Evolutionary conservation across 2,888 invertebrate genomes (phyloP).

Genomic region (Diploptera punctata): DNA sequence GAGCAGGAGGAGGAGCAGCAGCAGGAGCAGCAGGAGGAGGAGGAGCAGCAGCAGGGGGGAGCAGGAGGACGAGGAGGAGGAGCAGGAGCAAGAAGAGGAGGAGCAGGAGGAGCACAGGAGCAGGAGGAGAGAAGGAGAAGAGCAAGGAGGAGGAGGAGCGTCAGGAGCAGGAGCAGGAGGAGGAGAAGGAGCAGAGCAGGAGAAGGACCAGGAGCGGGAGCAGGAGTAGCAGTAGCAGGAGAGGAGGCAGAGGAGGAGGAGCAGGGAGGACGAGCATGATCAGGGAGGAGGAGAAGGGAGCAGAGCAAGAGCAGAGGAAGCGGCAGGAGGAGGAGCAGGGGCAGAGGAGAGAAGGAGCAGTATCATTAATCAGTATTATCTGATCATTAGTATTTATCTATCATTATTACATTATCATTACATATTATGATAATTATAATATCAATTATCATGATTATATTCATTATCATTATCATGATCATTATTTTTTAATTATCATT

Average conservation of each 20-base stretch:
- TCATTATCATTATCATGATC: no score
- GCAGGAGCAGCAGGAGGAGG: constrained; percentile 17
- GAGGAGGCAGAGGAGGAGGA: constrained; percentile 5
- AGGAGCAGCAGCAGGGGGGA: constrained; percentile 17
- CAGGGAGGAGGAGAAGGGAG: neutral
- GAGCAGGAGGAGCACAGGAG: neutral
- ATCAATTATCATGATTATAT: no score
- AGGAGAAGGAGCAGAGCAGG: no score
- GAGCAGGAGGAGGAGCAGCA: constrained; percentile 21
- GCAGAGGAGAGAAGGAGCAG: neutral
- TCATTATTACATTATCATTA: no score
- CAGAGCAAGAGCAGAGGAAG: neutral
- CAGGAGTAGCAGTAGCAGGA: constrained; percentile 17
- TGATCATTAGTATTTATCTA: no score
- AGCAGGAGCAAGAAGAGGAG: constrained; percentile 8
- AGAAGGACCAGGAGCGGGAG: neutral
- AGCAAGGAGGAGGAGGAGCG: neutral
- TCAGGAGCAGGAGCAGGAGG: constrained; percentile 1
- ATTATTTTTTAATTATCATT: no score
- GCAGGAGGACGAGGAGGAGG: constrained; percentile 17
- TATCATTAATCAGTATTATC: no score
- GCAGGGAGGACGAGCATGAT: neutral
- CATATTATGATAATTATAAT: no score
- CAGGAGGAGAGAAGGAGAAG: no score
- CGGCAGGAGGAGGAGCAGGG: constrained; percentile 6